Conservation (phyloP, 2,888 invertebrate genomes). For the Mythimna lalbum region DNA sequence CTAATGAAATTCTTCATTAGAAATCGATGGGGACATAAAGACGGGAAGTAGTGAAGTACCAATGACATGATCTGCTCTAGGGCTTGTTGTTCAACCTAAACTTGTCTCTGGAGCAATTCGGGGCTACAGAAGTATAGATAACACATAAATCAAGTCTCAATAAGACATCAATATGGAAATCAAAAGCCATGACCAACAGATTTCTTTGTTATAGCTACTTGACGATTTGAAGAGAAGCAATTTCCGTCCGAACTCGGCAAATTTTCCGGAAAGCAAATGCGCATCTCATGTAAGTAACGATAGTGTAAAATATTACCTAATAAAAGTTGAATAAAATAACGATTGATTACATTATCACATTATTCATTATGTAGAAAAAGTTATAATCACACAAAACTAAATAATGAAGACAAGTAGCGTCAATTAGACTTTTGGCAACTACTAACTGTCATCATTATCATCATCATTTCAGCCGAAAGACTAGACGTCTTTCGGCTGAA, state of each 20-base stretch:
- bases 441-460: too few species aligned
- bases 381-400: slow-evolving; percentile 8
- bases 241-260: background rate
- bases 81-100: too few species aligned
- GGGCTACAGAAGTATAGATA: background rate
- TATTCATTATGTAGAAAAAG: background rate
- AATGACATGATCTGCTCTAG: too few species aligned
- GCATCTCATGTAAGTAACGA: background rate
- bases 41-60: too few species aligned
- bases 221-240: background rate
- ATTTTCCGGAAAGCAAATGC: slow-evolving; percentile 1
- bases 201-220: background rate
- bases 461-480: too few species aligned
- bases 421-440: background rate
- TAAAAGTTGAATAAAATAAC: slow-evolving; percentile 12
- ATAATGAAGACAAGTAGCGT: slow-evolving; percentile 1
- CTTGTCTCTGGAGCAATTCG: slow-evolving; percentile 16
- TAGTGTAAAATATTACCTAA: slow-evolving; percentile 9
- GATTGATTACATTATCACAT: slow-evolving; percentile 7
- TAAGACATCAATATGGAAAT: background rate
- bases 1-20: too few species aligned
- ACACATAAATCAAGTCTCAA: background rate
- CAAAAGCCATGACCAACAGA: background rate
- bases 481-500: too few species aligned
- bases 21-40: too few species aligned